These are phyloP conservation scores for Clarias pachynema DNA, from an alignment of 2,797 vertebrate genomes.

Conservation along the genomic window DNA sequence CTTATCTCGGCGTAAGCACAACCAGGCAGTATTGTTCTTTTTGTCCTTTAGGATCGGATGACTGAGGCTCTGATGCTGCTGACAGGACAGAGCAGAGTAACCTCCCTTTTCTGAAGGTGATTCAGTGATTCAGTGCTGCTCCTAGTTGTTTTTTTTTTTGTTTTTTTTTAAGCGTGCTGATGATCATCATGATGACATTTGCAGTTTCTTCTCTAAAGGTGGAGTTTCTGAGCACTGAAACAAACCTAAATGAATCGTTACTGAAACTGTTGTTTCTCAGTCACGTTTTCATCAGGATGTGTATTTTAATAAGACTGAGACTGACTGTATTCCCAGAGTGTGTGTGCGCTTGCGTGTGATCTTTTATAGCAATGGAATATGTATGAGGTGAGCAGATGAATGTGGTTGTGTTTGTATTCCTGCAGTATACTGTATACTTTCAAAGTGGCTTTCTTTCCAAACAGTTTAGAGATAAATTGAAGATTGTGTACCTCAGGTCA, in stretches of 20 bases:
- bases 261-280: background rate
- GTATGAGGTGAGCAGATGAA: slow-evolving; percentile 13
- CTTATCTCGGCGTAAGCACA: slow-evolving; percentile 28
- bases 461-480: background rate
- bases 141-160: background rate
- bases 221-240: background rate
- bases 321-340: slow-evolving; percentile 8
- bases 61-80: slow-evolving; percentile 24
- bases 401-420: slow-evolving; percentile 26
- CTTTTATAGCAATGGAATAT: slow-evolving; percentile 33
- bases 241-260: background rate
- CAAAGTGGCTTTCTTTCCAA: slow-evolving; percentile 3
- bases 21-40: slow-evolving; percentile 29
- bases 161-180: background rate
- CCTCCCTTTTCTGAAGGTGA: slow-evolving; percentile 11
- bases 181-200: background rate
- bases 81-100: slow-evolving; percentile 29
- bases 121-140: background rate
- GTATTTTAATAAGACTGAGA: slow-evolving; percentile 26
- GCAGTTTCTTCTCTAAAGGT: background rate
- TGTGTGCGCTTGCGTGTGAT: slow-evolving; percentile 7
- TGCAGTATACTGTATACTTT: background rate
- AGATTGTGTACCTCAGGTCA: background rate
- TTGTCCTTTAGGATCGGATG: slow-evolving; percentile 52
- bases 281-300: background rate